phyloP scores from a whole-genome alignment of 2,888 invertebrate genomes.

The Philopedon plagiatum region DNA sequence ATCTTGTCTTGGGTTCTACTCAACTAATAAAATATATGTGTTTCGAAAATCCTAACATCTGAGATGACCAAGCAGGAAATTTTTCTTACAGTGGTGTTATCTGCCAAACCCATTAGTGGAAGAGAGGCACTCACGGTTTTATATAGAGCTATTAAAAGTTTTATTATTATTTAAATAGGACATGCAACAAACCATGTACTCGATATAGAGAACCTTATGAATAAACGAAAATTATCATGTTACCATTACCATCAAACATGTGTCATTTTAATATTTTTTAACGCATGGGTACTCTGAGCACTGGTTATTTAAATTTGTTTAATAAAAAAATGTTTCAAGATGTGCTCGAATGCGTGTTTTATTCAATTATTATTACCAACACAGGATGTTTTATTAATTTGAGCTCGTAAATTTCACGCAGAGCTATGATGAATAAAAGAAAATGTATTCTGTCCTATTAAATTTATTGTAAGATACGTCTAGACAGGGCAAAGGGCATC shows the following conservation, averaged over 20 bases:
- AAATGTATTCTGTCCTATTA: background rate
- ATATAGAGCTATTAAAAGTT: background rate
- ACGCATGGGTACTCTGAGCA: background rate
- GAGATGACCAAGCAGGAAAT: too few relatives aligned
- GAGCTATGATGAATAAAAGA: background rate
- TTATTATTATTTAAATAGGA: background rate
- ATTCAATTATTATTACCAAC: conserved; percentile 26
- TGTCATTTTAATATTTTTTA: conserved; percentile 2
- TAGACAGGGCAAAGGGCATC: background rate
- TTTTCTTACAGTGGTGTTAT: too few relatives aligned
- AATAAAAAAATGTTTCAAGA: conserved; percentile 23
- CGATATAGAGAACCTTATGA: background rate
- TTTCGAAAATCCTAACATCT: too few relatives aligned
- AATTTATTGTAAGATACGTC: background rate
- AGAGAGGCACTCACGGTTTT: too few relatives aligned
- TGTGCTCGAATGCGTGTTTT: conserved; percentile 33
- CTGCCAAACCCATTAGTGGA: too few relatives aligned
- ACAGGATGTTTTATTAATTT: conserved; percentile 7
- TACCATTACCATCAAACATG: background rate
- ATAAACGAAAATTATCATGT: background rate
- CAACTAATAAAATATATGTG: too few relatives aligned
- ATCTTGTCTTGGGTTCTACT: too few relatives aligned
- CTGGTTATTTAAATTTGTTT: conserved; percentile 23
- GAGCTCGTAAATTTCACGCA: conserved; percentile 10
- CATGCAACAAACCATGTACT: background rate